These are phyloP conservation scores for Drosophila obscura DNA, from an alignment of 1,140 invertebrate genomes.

Conservation along the genomic window DNA sequence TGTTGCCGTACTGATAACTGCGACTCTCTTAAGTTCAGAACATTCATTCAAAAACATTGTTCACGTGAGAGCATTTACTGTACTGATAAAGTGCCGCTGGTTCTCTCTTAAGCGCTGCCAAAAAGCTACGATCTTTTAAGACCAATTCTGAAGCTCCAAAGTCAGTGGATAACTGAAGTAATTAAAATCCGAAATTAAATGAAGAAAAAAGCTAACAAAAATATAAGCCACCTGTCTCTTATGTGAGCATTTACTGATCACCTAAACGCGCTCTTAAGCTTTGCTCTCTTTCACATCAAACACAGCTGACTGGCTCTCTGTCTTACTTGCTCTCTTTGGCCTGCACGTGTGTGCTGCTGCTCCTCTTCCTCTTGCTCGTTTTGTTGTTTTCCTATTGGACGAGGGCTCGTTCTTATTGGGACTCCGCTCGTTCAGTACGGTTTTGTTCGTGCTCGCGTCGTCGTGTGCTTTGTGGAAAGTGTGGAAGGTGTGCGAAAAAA, in stretches of 20 bases:
- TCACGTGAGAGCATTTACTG: conserved; percentile 28
- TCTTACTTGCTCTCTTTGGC: conserved; percentile 21
- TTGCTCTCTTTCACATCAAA: conserved; percentile 33
- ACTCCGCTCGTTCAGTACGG: conserved; percentile 50
- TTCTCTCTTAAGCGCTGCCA: conserved; percentile 27
- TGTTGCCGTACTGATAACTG: conserved; percentile 5
- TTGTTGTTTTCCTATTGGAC: conserved; percentile 54
- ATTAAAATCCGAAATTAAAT: no score
- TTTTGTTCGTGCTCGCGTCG: conserved; percentile 63
- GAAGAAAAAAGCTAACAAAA: not conserved
- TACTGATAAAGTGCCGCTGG: conserved; percentile 26
- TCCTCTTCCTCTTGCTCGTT: conserved; percentile 33
- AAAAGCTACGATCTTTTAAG: no score
- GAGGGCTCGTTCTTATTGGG: conserved; percentile 36
- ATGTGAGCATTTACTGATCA: conserved; percentile 34
- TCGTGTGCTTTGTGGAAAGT: conserved; percentile 55
- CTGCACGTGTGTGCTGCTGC: conserved; percentile 40
- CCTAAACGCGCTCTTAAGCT: conserved; percentile 30
- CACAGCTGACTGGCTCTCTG: conserved; percentile 49
- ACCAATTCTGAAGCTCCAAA: no score
- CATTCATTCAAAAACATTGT: not conserved
- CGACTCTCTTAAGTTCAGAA: no score
- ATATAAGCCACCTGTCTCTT: not conserved
- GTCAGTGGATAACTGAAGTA: no score
- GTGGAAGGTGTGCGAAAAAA: conserved; percentile 20